Percentiles rank a stretch among this genome's conserved stretches.
Conservation (phyloP, 2,888 invertebrate species). For the Aradus depressus region DNA sequence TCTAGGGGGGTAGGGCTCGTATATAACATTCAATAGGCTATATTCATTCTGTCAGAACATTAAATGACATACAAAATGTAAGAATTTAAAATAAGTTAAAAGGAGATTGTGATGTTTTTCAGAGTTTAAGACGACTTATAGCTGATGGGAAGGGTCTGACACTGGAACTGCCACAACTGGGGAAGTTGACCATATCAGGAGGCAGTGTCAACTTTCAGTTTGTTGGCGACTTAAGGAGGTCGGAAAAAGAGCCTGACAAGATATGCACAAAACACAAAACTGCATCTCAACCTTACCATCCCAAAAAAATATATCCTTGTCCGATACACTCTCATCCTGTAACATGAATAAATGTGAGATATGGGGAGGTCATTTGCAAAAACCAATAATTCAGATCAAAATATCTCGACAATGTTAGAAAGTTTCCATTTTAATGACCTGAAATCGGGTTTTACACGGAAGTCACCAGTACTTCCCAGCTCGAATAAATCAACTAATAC, state of each 20-base stretch:
- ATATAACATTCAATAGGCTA: too few species aligned
- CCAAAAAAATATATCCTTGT: not conserved
- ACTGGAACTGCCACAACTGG: constrained; percentile 5
- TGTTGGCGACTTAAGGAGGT: not conserved
- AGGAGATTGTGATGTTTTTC: not conserved
- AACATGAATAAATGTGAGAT: too few species aligned
- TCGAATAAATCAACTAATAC: too few species aligned
- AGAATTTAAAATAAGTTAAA: not conserved
- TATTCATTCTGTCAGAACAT: constrained; percentile 4
- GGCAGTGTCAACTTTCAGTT: not conserved
- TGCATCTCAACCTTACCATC: not conserved
- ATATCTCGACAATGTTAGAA: too few species aligned
- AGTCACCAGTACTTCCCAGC: too few species aligned
- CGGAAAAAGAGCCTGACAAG: not conserved
- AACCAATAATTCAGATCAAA: too few species aligned
- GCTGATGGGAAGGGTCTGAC: not conserved
- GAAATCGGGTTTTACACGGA: too few species aligned
- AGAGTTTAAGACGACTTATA: constrained; percentile 7
- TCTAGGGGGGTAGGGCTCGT: too few species aligned
- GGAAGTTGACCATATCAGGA: not conserved
- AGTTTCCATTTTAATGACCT: too few species aligned
- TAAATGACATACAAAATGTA: constrained; percentile 9
- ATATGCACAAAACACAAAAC: not conserved
- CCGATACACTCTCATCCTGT: too few species aligned
- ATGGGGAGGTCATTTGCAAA: too few species aligned